Conservation (phyloP, 2,888 invertebrate species). For the Ptilodon capucinus region DNA sequence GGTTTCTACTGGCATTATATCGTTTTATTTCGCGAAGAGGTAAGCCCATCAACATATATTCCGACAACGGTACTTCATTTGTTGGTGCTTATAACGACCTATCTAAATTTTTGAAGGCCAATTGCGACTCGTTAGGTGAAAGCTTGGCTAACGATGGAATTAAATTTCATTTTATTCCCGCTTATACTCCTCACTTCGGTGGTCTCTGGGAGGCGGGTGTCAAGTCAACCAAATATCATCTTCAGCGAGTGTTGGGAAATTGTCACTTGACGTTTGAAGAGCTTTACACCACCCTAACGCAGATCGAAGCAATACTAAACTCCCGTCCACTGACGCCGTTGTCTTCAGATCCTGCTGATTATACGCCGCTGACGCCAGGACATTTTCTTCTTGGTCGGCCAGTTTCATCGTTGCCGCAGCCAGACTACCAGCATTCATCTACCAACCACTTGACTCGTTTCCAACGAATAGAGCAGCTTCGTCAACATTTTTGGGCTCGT, state of each 20-base stretch:
- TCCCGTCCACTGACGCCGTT: slow-evolving; percentile 20
- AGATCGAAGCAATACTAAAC: slow-evolving; percentile 24
- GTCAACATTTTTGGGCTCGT: slow-evolving; percentile 6
- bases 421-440: background rate
- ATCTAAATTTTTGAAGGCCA: slow-evolving; percentile 7
- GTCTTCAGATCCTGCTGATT: slow-evolving; percentile 15
- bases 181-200: slow-evolving; percentile 9
- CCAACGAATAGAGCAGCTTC: slow-evolving; percentile 1
- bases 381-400: slow-evolving; percentile 25
- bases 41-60: slow-evolving; percentile 20
- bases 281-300: slow-evolving; percentile 12
- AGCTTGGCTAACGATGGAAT: slow-evolving; percentile 1
- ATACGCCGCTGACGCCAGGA: slow-evolving; percentile 16
- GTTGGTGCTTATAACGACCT: slow-evolving; percentile 25
- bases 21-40: slow-evolving; percentile 26
- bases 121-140: background rate
- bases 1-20: slow-evolving; percentile 14
- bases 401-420: background rate
- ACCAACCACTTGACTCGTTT: background rate
- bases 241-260: slow-evolving; percentile 12
- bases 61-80: slow-evolving; percentile 26
- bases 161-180: slow-evolving; percentile 1
- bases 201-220: slow-evolving; percentile 1
- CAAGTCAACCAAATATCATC: slow-evolving; percentile 8
- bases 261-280: slow-evolving; percentile 18